These are phyloP conservation scores for Orthonychiurus folsomi DNA, from an alignment of 2,888 invertebrate genomes.

Conservation along the genomic window DNA sequence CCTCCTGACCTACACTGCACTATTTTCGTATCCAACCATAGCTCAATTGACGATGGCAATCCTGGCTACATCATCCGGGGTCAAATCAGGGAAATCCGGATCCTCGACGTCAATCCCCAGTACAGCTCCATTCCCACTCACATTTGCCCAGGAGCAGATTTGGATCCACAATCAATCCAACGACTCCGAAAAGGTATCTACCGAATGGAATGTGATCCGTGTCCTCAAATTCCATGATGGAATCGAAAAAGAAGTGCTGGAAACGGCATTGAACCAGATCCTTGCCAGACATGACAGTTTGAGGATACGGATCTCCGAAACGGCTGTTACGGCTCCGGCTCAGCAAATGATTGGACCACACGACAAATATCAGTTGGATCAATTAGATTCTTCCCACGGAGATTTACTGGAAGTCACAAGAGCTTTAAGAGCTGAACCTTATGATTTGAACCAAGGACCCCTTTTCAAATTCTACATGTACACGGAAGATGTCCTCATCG, in stretches of 20 bases:
- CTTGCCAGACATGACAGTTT: not conserved
- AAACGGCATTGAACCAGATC: not conserved
- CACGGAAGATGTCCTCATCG: not conserved
- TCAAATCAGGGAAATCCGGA: too few relatives aligned
- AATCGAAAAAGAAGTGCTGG: not conserved
- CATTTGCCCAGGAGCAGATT: slow-evolving; percentile 6
- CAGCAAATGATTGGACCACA: not conserved
- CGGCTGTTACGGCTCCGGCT: not conserved
- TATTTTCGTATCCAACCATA: too few relatives aligned
- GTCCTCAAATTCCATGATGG: not conserved
- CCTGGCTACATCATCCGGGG: not conserved
- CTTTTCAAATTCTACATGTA: too few relatives aligned
- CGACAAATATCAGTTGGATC: not conserved
- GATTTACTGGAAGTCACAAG: not conserved
- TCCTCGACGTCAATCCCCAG: too few relatives aligned
- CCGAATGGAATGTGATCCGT: slow-evolving; percentile 1
- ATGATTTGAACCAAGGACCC: not conserved
- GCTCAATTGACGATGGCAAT: not conserved
- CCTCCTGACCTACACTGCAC: not conserved
- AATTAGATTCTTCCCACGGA: not conserved
- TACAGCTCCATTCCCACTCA: not conserved
- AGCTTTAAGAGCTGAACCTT: not conserved
- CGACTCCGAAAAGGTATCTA: too few relatives aligned
- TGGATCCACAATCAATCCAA: slow-evolving; percentile 6
- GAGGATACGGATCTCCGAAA: too few relatives aligned